These are phyloP conservation scores for Cerceris ruficornis DNA, from an alignment of 2,888 invertebrate species.

Conservation along the genomic window DNA sequence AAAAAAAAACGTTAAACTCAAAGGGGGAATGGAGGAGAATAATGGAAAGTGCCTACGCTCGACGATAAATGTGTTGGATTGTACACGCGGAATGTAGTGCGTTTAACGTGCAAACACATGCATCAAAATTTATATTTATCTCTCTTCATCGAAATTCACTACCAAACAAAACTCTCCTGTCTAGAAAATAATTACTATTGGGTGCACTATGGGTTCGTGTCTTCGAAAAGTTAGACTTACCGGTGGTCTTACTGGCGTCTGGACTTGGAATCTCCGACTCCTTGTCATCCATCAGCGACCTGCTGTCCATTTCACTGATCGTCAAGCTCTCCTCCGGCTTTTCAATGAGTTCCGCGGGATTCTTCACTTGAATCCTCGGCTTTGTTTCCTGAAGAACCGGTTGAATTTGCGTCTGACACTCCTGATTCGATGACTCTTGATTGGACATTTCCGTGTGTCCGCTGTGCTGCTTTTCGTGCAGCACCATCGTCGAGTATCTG, in stretches of 20 bases:
- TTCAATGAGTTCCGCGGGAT: slow-evolving; percentile 79
- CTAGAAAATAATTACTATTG: slow-evolving; percentile 45
- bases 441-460: slow-evolving; percentile 25
- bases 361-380: slow-evolving; percentile 79
- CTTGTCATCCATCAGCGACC: slow-evolving; percentile 74
- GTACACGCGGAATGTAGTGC: slow-evolving; percentile 51
- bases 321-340: slow-evolving; percentile 70
- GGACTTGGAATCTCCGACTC: slow-evolving; percentile 74
- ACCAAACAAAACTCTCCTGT: slow-evolving; percentile 52
- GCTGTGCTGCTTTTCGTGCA: slow-evolving; percentile 87
- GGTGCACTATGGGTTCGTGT: slow-evolving; percentile 52
- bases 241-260: slow-evolving; percentile 78
- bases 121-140: slow-evolving; percentile 39
- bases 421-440: slow-evolving; percentile 59
- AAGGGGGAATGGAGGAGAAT: slow-evolving; percentile 28
- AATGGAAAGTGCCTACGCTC: slow-evolving; percentile 37
- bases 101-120: slow-evolving; percentile 73
- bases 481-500: slow-evolving; percentile 88
- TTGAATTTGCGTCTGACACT: slow-evolving; percentile 60
- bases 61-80: slow-evolving; percentile 33
- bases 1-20: slow-evolving; percentile 13
- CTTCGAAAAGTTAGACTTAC: slow-evolving; percentile 67
- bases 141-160: slow-evolving; percentile 42
- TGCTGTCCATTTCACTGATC: slow-evolving; percentile 60
- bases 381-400: slow-evolving; percentile 69